Percentiles rank a stretch among this genome's conserved stretches.
These are phyloP conservation scores for Pemphigus obesinymphae DNA, from an alignment of 1,140 invertebrate species.

Conservation along the genomic window DNA sequence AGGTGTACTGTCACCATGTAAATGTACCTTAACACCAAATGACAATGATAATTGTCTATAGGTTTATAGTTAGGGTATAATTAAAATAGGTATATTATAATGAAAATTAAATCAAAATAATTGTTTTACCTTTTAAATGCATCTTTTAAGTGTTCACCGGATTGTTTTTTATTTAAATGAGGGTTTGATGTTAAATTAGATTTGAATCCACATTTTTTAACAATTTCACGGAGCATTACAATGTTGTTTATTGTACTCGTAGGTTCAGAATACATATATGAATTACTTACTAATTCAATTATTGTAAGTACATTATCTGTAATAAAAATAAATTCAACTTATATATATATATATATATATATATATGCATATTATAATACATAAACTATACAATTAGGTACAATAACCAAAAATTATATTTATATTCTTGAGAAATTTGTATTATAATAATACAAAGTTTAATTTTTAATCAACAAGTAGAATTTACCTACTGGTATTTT, in stretches of 20 bases:
- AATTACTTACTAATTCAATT: constrained; percentile 61
- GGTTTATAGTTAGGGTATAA: too few relatives aligned
- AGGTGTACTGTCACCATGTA: too few relatives aligned
- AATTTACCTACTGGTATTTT: constrained; percentile 51
- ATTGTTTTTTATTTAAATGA: constrained; percentile 47
- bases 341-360: too few relatives aligned
- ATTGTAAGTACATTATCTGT: constrained; percentile 66
- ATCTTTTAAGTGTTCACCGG: constrained; percentile 51
- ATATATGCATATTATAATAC: not conserved
- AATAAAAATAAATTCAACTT: constrained; percentile 48
- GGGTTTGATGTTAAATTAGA: constrained; percentile 57
- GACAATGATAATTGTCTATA: too few relatives aligned
- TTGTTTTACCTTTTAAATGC: constrained; percentile 43
- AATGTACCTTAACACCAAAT: too few relatives aligned
- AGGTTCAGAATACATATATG: constrained; percentile 54
- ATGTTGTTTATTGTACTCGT: constrained; percentile 54
- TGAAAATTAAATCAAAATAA: not conserved
- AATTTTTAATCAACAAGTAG: not conserved
- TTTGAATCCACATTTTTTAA: constrained; percentile 61
- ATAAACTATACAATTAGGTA: not conserved
- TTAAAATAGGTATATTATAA: too few relatives aligned
- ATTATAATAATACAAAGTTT: not conserved
- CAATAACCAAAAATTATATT: not conserved
- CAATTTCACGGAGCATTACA: constrained; percentile 60
- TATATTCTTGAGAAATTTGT: not conserved